Conservation (phyloP, 37 sponge, comb jelly and placozoan species). For the Spongilla lacustris region DNA sequence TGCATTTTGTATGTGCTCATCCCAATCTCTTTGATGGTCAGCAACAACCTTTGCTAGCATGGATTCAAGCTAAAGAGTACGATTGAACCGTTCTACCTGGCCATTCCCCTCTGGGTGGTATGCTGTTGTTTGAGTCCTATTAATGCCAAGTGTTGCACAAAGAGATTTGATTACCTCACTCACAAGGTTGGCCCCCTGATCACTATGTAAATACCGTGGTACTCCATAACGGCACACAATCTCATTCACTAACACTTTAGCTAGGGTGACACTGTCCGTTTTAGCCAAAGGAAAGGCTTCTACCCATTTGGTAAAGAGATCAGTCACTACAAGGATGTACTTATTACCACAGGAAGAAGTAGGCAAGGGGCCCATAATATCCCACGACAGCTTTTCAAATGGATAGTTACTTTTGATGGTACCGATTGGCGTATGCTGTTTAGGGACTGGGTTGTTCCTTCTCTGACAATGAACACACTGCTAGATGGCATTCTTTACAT, state of each 20-base stretch:
- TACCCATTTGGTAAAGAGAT: conserved; percentile 34
- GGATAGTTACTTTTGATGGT: conserved; percentile 13
- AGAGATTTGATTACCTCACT: background rate
- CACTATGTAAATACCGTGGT: conserved; percentile 20
- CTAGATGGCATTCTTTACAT: background rate
- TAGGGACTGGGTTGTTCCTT: conserved; percentile 8
- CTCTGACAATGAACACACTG: conserved; percentile 4
- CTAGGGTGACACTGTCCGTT: background rate
- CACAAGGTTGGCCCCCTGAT: conserved; percentile 28
- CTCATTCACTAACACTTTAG: conserved; percentile 29
- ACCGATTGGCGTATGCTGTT: conserved; percentile 6
- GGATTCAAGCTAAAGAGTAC: conserved; percentile 28
- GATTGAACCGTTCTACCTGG: conserved; percentile 51
- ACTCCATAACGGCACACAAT: conserved; percentile 40
- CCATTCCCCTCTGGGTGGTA: conserved; percentile 60
- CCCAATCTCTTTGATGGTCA: conserved; percentile 52
- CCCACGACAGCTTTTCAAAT: conserved; percentile 35
- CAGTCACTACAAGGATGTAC: conserved; percentile 34
- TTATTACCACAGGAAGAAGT: conserved; percentile 4
- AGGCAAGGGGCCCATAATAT: conserved; percentile 37
- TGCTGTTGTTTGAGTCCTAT: conserved; percentile 14
- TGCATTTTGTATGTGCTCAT: conserved; percentile 24
- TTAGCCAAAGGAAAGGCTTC: conserved; percentile 28
- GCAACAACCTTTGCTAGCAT: conserved; percentile 55
- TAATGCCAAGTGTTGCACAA: conserved; percentile 11